Percentiles rank a stretch among this genome's conserved stretches.
Evolutionary conservation across 2,888 invertebrate species (phyloP).

Genomic region (Andrena marginata): DNA sequence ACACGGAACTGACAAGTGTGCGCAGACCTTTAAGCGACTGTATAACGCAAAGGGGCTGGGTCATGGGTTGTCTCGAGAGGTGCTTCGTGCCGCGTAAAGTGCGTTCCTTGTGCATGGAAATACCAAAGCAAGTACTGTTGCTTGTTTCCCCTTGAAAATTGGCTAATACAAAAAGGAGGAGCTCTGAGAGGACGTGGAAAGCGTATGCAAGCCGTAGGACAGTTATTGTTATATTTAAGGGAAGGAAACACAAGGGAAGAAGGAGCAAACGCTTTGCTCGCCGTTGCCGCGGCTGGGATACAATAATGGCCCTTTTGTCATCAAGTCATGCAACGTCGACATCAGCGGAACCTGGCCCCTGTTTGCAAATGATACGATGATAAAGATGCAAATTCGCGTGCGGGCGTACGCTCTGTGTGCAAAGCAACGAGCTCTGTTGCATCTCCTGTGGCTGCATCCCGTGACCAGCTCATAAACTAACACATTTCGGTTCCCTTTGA

Average conservation of each 20-base stretch:
- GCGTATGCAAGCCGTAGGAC: background rate
- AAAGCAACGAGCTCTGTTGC: conserved; percentile 51
- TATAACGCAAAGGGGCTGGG: conserved; percentile 49
- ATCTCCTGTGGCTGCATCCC: conserved; percentile 32
- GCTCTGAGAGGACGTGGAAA: background rate
- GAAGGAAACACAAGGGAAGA: background rate
- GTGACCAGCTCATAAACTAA: conserved; percentile 51
- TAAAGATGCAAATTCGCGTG: conserved; percentile 56
- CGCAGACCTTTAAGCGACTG: conserved; percentile 52
- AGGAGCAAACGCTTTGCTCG: background rate
- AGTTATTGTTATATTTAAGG: background rate
- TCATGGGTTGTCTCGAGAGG: conserved; percentile 66
- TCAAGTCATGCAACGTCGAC: conserved; percentile 32
- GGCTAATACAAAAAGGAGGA: conserved; percentile 29
- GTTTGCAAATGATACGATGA: conserved; percentile 56
- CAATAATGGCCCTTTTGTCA: conserved; percentile 1
- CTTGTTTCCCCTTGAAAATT: conserved; percentile 30
- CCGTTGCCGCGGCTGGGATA: background rate
- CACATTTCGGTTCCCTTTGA: conserved; percentile 62
- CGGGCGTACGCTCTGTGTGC: conserved; percentile 38
- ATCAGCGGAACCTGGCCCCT: conserved; percentile 27
- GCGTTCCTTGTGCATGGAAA: conserved; percentile 48
- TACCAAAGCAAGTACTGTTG: conserved; percentile 44
- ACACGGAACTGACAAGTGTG: conserved; percentile 7
- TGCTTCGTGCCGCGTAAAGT: conserved; percentile 63